phyloP scores from a whole-genome alignment of 2,888 invertebrate species.

The Ormyrus labotus region DNA sequence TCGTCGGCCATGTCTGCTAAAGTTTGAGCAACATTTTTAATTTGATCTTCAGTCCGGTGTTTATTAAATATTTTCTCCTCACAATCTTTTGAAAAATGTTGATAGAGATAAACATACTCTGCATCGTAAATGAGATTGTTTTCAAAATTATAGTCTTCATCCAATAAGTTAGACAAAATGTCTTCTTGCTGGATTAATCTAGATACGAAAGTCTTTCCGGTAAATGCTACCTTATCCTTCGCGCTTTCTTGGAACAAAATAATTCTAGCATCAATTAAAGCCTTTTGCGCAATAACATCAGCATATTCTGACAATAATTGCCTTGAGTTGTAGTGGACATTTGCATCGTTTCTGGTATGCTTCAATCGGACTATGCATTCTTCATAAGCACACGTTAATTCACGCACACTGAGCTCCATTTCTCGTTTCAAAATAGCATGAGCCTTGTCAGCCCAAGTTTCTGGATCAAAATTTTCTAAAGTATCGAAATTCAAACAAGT shows the following conservation, averaged over 20 bases:
- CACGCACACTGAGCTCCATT: conserved; percentile 83
- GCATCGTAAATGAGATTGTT: conserved; percentile 80
- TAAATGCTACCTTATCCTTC: conserved; percentile 56
- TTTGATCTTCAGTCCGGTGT: conserved; percentile 64
- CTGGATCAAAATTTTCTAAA: conserved; percentile 83
- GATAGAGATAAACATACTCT: conserved; percentile 83
- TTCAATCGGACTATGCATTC: conserved; percentile 80
- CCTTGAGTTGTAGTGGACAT: conserved; percentile 73
- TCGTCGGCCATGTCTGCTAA: conserved; percentile 73
- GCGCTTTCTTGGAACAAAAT: conserved; percentile 80
- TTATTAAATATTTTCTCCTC: conserved; percentile 65
- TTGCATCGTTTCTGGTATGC: conserved; percentile 71
- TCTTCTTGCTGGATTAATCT: conserved; percentile 72
- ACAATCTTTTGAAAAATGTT: conserved; percentile 81
- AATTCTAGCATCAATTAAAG: conserved; percentile 86
- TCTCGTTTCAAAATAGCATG: conserved; percentile 84
- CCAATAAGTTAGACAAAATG: conserved; percentile 65
- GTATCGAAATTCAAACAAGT: conserved; percentile 79
- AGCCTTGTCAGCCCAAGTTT: conserved; percentile 86
- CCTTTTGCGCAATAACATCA: conserved; percentile 85
- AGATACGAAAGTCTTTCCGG: conserved; percentile 67
- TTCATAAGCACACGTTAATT: conserved; percentile 83
- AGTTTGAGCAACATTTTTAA: conserved; percentile 66
- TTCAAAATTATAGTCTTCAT: conserved; percentile 61
- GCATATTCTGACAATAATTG: conserved; percentile 81